Evolutionary conservation across 2,113 vertebrate species (phyloP).

Genomic region (Brienomyrus brachyistius): DNA sequence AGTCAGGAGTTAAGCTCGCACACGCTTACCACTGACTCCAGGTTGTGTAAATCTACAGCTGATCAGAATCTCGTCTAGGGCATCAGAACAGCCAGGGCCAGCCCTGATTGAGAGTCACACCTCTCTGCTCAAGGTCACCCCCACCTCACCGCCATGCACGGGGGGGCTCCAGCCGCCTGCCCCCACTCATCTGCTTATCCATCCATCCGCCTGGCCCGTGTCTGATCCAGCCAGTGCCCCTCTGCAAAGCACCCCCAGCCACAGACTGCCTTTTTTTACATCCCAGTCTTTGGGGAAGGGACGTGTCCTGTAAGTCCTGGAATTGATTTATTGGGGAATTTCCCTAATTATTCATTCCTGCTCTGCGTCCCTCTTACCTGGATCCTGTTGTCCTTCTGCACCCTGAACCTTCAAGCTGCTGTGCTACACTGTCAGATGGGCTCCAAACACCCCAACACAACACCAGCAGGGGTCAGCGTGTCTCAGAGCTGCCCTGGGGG

Average conservation of each 20-base stretch:
- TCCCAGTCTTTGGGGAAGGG: not conserved
- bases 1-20: not conserved
- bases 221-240: not conserved
- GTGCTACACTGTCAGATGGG: not conserved
- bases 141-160: not conserved
- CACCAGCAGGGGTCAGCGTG: not conserved
- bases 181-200: not conserved
- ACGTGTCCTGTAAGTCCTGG: not conserved
- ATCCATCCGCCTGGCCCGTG: not conserved
- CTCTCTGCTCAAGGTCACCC: not conserved
- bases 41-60: not conserved
- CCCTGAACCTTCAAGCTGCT: not conserved
- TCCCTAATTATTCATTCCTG: not conserved
- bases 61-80: not conserved
- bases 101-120: not conserved
- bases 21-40: not conserved
- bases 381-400: not conserved
- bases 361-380: not conserved
- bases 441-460: not conserved
- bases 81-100: not conserved
- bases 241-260: not conserved
- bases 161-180: not conserved
- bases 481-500: not conserved
- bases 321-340: conserved; percentile 6
- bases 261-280: not conserved